A percentile compares a stretch with the other conserved stretches of the same genome.
phyloP scores from a whole-genome alignment of 2,797 vertebrate species.

The Molothrus aeneus region DNA sequence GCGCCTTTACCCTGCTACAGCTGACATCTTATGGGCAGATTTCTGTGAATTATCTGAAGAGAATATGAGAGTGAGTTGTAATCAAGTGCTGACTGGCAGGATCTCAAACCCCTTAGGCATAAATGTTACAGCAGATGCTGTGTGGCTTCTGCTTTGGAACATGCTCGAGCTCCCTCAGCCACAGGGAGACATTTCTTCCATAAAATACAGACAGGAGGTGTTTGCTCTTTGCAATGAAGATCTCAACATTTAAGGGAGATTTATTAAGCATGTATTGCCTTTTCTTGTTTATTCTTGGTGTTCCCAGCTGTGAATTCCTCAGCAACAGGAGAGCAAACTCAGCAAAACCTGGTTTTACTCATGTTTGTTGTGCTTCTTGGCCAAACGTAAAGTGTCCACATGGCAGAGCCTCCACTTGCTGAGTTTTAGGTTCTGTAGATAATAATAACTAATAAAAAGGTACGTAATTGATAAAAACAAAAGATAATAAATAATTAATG shows the following conservation, averaged over 20 bases:
- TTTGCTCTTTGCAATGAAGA: background rate
- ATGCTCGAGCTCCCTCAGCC: background rate
- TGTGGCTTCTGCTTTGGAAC: background rate
- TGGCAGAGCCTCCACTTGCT: background rate
- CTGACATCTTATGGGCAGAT: background rate
- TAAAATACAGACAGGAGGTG: accelerated
- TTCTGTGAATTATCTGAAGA: background rate
- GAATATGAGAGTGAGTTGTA: background rate
- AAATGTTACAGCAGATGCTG: background rate
- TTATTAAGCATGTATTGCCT: background rate
- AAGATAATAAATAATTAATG: background rate
- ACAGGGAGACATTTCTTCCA: background rate
- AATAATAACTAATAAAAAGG: background rate
- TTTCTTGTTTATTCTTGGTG: background rate
- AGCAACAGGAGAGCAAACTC: background rate
- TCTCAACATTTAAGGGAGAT: background rate
- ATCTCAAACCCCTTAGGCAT: background rate
- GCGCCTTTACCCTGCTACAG: background rate
- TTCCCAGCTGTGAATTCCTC: background rate
- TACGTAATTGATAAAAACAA: background rate
- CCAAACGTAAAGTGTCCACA: background rate
- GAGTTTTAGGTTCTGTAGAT: background rate
- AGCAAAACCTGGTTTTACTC: background rate
- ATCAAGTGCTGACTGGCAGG: background rate
- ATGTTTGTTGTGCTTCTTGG: background rate